phyloP scores from a whole-genome alignment of 2,797 vertebrate genomes.

The Falco peregrinus region DNA sequence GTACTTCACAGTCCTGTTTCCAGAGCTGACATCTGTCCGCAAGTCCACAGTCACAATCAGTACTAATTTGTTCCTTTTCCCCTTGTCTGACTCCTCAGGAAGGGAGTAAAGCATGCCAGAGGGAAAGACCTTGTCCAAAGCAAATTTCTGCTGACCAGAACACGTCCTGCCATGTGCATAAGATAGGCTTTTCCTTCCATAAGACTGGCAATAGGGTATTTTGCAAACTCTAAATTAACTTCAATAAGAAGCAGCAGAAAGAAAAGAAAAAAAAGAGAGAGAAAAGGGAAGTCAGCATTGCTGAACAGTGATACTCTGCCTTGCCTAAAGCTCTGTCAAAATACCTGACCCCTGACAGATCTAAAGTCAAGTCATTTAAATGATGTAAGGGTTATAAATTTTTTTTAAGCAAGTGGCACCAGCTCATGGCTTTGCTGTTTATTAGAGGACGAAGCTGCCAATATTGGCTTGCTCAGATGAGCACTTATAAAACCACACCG shows the following conservation, averaged over 20 bases:
- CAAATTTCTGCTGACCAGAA: not conserved
- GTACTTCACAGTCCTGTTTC: not conserved
- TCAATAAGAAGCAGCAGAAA: not conserved
- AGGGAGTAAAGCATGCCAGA: not conserved
- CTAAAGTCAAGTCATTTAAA: slow-evolving; percentile 19
- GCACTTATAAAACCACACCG: slow-evolving; percentile 43
- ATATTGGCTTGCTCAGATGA: slow-evolving; percentile 48
- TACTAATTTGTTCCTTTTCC: not conserved
- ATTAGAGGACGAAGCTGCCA: slow-evolving; percentile 52
- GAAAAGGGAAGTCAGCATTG: not conserved
- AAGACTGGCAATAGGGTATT: not conserved
- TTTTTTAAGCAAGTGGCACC: slow-evolving; percentile 20
- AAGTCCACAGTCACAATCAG: not conserved
- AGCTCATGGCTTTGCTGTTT: slow-evolving; percentile 49
- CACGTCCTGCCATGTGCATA: not conserved
- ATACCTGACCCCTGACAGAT: not conserved
- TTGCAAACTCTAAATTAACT: not conserved
- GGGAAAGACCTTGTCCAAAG: not conserved
- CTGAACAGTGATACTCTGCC: not conserved
- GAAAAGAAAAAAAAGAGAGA: not conserved
- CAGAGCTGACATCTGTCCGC: not conserved
- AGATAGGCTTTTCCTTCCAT: not conserved
- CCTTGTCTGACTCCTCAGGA: not conserved
- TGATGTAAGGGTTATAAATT: not conserved
- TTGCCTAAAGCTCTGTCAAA: not conserved